Evolutionary conservation across 1,140 invertebrate genomes (phyloP).

Genomic region (Diploscapter pachys): DNA sequence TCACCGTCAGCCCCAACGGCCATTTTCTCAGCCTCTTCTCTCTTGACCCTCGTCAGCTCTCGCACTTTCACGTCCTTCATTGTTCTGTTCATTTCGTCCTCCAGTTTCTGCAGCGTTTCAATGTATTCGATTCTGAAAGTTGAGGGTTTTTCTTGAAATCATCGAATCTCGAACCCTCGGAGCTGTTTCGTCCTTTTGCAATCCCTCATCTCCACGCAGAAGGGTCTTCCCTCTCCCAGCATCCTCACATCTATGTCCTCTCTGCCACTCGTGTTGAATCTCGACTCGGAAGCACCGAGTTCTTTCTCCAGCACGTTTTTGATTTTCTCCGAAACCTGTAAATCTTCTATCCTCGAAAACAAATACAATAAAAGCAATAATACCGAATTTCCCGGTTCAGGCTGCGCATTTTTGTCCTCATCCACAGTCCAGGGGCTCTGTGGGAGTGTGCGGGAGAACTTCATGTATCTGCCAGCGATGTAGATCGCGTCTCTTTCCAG

Average conservation of each 20-base stretch:
- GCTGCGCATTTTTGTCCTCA: slow-evolving; percentile 39
- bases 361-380: neutral
- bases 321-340: slow-evolving; percentile 53
- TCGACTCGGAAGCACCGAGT: slow-evolving; percentile 36
- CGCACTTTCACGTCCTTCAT: slow-evolving; percentile 42
- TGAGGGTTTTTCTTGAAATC: neutral
- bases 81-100: slow-evolving; percentile 29
- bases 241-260: slow-evolving; percentile 60
- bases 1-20: slow-evolving; percentile 36
- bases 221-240: slow-evolving; percentile 61
- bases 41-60: slow-evolving; percentile 35
- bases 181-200: slow-evolving; percentile 21
- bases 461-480: slow-evolving; percentile 54
- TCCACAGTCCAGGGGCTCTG: slow-evolving; percentile 50
- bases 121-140: slow-evolving; percentile 17
- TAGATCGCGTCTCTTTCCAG: slow-evolving; percentile 51
- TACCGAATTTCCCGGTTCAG: slow-evolving; percentile 30
- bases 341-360: slow-evolving; percentile 7
- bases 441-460: slow-evolving; percentile 50
- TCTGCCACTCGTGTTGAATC: slow-evolving; percentile 49
- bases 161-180: slow-evolving; percentile 11
- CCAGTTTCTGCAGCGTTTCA: slow-evolving; percentile 23
- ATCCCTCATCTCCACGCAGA: slow-evolving; percentile 50
- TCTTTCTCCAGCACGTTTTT: slow-evolving; percentile 30
- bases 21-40: slow-evolving; percentile 49